These are phyloP conservation scores for Acanthornis magna DNA, from an alignment of 2,797 vertebrate genomes.

Conservation along the genomic window DNA sequence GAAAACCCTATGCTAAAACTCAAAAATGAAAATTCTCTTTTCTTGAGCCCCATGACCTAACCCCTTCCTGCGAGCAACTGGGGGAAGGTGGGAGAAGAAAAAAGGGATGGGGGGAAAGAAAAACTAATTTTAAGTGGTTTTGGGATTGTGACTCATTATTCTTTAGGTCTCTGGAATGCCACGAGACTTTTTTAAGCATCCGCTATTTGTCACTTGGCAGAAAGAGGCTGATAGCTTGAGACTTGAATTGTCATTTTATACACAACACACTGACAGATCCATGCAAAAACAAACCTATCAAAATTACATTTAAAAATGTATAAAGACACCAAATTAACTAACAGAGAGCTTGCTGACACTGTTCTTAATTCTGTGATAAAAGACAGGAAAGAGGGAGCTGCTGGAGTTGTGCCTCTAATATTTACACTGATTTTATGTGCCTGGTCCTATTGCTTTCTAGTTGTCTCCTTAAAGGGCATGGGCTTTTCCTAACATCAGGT, in stretches of 20 bases:
- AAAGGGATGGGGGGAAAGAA: background rate
- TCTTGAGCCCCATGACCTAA: background rate
- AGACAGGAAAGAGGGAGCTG: background rate
- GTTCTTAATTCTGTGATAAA: background rate
- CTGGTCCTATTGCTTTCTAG: background rate
- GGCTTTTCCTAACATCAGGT: background rate
- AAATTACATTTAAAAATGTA: slow-evolving; percentile 28
- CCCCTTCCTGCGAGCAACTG: background rate
- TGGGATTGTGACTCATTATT: slow-evolving; percentile 1
- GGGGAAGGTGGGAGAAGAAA: background rate
- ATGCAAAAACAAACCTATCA: slow-evolving; percentile 38
- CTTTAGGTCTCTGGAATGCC: background rate
- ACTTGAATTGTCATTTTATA: slow-evolving; percentile 24
- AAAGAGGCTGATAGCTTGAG: slow-evolving; percentile 30
- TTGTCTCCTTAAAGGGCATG: background rate
- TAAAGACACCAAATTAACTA: background rate
- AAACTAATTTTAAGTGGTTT: background rate
- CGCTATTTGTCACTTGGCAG: background rate
- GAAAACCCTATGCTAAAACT: background rate
- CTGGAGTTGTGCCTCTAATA: background rate
- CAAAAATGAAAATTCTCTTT: background rate
- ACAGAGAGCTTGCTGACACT: background rate
- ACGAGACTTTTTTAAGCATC: slow-evolving; percentile 22
- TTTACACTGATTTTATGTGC: background rate
- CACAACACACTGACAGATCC: slow-evolving; percentile 19